Conservation (phyloP, 2,113 vertebrate genomes). For the Ctenomys sociabilis region DNA sequence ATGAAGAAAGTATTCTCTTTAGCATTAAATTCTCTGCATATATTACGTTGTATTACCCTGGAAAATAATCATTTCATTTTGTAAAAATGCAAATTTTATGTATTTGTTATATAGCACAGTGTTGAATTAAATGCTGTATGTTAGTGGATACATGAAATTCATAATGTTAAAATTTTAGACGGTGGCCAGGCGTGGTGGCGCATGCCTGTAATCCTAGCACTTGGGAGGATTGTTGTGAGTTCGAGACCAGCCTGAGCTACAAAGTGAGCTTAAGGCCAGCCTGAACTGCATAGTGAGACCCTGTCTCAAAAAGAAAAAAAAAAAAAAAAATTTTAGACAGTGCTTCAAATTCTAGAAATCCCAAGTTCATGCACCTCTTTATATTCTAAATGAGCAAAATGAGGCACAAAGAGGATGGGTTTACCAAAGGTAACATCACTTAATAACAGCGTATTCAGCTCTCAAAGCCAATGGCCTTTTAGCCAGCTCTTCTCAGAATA, state of each 20-base stretch:
- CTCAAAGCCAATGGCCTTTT: not conserved
- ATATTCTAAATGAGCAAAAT: slow-evolving; percentile 37
- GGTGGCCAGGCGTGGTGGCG: too few relatives aligned
- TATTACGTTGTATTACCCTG: not conserved
- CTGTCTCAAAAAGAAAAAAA: too few relatives aligned
- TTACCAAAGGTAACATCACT: not conserved
- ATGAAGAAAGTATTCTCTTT: not conserved
- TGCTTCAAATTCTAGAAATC: slow-evolving; percentile 31
- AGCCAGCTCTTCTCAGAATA: slow-evolving; percentile 10
- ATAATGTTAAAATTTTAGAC: slow-evolving; percentile 13
- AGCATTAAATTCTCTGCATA: slow-evolving; percentile 29
- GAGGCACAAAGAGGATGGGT: slow-evolving; percentile 3
- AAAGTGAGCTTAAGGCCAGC: too few relatives aligned
- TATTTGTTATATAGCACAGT: not conserved
- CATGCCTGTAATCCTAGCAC: too few relatives aligned
- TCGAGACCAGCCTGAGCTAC: too few relatives aligned
- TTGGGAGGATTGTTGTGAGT: too few relatives aligned
- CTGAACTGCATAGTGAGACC: too few relatives aligned
- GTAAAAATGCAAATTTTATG: not conserved
- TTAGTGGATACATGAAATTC: not conserved
- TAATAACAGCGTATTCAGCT: not conserved
- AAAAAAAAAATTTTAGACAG: slow-evolving; percentile 27
- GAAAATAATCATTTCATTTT: slow-evolving; percentile 44
- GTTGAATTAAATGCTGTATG: not conserved
- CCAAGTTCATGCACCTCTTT: not conserved